Evolutionary conservation across 2,888 invertebrate genomes (phyloP), one percentile per base, ranked within the genome.

Genomic region (Dryobotodes eremita): DNA sequence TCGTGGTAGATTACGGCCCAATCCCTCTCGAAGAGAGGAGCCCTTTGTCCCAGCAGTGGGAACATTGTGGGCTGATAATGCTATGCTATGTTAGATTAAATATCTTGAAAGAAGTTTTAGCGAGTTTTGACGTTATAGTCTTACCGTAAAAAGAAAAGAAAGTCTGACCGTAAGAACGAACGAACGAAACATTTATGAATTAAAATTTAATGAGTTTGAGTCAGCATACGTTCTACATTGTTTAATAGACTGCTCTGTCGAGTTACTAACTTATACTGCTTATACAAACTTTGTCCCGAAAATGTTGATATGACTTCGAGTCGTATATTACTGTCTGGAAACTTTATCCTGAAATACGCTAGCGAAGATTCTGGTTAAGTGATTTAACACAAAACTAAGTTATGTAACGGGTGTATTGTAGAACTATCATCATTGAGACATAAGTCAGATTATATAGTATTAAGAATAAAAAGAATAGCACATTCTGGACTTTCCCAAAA

Each of bases 251-350:
- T 42, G 42, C 17, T 64, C 13, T 20, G 20, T n/a, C 31, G 6
- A 64, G 53, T 76, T 64, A 74, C 26, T 23, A 75, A 75, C 46
- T 53, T 55, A 17, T 55, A 55, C 55, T 55, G 31, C 3, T 5
- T 53, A 55, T 23, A 10, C 2, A 31, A 15, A 76, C 31, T 36
- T 36, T 74, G 10, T 10, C 26, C 31, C 46, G 8, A 62, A 53
- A 53, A 53, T 53, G 42, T 31, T 42, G 17, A 55, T 55, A 23
- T 5, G 55, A 62, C 26, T 53, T 75, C 8, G 8, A 53, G 13
- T 65, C 42, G 8, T 42, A 50, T 71, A 50, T 71, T 15, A 48
- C 17, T 17, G 2, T 62, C 11, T 72, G 0, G 23, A 31, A 48
- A 48, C 17, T 62, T 53, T 55, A 36, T 70, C 8, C 11, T 15